phyloP scores from a whole-genome alignment of 2,113 vertebrate species.

The Protobothrops mucrosquamatus region DNA sequence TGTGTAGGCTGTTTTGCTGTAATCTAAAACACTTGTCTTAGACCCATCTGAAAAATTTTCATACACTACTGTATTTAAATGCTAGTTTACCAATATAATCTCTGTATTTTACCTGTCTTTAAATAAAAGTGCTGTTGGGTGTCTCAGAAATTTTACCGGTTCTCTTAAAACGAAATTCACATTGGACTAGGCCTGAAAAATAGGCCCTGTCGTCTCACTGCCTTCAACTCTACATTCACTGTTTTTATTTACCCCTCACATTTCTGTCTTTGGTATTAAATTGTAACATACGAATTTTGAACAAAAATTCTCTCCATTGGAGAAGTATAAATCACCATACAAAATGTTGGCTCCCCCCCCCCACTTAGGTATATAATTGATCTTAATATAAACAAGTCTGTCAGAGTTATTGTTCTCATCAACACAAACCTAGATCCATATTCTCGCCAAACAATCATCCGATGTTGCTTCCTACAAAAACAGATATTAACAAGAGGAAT shows the following conservation, averaged over 20 bases:
- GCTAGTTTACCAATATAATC: constrained; percentile 32
- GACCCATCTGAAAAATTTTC: constrained; percentile 4
- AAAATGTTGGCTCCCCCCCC: neutral
- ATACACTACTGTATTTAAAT: constrained; percentile 53
- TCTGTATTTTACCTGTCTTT: constrained; percentile 48
- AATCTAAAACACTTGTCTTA: constrained; percentile 22
- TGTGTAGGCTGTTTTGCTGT: neutral
- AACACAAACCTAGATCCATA: neutral
- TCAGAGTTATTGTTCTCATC: constrained; percentile 2
- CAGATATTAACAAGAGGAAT: neutral
- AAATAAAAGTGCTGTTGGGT: constrained; percentile 53
- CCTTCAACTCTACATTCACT: constrained; percentile 26
- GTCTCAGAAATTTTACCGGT: constrained; percentile 43
- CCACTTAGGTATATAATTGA: neutral
- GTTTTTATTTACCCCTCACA: constrained; percentile 26
- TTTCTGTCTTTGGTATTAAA: neutral
- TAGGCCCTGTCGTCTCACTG: constrained; percentile 53
- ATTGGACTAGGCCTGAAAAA: constrained; percentile 41
- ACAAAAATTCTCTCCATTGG: neutral
- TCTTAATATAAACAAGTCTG: constrained; percentile 24
- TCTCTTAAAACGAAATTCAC: constrained; percentile 26
- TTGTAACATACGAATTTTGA: neutral
- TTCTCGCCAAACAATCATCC: neutral
- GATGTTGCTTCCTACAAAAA: neutral
- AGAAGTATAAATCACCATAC: neutral